Evolutionary conservation across 1,140 invertebrate species (phyloP).

Genomic region (Lysiphlebus fabarum): DNA sequence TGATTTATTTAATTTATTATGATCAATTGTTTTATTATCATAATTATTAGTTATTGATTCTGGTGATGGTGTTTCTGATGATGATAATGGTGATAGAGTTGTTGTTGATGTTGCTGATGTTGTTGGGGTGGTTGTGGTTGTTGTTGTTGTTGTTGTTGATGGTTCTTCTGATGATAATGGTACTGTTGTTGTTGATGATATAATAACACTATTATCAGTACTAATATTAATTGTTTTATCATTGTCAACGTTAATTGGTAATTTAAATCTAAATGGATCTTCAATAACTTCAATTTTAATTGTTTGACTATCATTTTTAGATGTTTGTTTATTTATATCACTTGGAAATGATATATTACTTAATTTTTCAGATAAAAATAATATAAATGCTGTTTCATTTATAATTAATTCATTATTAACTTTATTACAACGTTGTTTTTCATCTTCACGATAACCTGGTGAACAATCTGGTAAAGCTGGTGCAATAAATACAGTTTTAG

Average conservation of each 20-base stretch:
- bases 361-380: too few species aligned
- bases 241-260: not conserved
- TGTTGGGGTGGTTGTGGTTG: too few species aligned
- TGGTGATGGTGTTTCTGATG: too few species aligned
- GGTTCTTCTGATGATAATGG: not conserved
- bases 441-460: slow-evolving; percentile 58
- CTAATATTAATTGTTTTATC: not conserved
- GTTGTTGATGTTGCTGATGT: too few species aligned
- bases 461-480: slow-evolving; percentile 58
- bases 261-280: too few species aligned
- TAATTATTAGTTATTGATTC: too few species aligned
- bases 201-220: not conserved
- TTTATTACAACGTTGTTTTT: slow-evolving; percentile 54
- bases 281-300: too few species aligned
- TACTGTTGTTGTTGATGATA: not conserved
- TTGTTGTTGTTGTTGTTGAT: too few species aligned
- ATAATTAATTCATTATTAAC: slow-evolving; percentile 17
- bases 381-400: not conserved
- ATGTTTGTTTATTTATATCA: too few species aligned
- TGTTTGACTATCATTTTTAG: too few species aligned
- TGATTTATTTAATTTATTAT: not conserved
- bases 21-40: not conserved
- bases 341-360: too few species aligned
- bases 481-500: slow-evolving; percentile 54
- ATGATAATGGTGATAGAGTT: too few species aligned